Percentiles rank a stretch among this genome's conserved stretches.
These are phyloP conservation scores for Balaenoptera acutorostrata DNA, from an alignment of 2,113 vertebrate species.

Conservation along the genomic window DNA sequence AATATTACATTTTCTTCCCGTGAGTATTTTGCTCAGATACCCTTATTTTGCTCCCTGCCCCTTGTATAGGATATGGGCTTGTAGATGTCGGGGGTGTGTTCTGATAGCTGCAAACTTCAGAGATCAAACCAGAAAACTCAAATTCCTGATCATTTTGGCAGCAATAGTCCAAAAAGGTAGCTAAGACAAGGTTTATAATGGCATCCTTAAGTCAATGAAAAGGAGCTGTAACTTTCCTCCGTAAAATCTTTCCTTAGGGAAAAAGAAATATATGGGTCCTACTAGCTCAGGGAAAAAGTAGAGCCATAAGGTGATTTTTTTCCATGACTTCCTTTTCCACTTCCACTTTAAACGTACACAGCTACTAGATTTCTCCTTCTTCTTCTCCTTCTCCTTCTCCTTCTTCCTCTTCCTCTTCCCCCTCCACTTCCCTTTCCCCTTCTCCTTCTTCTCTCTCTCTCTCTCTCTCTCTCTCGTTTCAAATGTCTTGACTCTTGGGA, in stretches of 20 bases:
- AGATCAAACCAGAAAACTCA: background rate
- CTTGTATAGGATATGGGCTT: background rate
- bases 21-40: background rate
- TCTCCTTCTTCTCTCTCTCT: too few relatives aligned
- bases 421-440: too few relatives aligned
- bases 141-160: background rate
- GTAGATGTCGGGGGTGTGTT: background rate
- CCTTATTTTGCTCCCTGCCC: fast-evolving
- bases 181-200: background rate
- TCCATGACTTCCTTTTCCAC: background rate
- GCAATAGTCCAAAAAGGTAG: background rate
- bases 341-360: background rate
- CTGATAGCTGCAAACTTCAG: background rate
- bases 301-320: background rate
- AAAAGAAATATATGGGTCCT: background rate
- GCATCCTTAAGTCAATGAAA: background rate
- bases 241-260: background rate
- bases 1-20: background rate
- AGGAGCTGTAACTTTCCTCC: background rate
- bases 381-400: background rate
- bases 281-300: background rate
- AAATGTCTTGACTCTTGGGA: background rate
- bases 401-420: background rate
- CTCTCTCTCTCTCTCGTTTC: too few relatives aligned
- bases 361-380: background rate